Percentiles rank a stretch among this genome's conserved stretches.
These are phyloP conservation scores for Mesembrinibis cayennensis DNA, from an alignment of 2,113 vertebrate species.

Conservation along the genomic window DNA sequence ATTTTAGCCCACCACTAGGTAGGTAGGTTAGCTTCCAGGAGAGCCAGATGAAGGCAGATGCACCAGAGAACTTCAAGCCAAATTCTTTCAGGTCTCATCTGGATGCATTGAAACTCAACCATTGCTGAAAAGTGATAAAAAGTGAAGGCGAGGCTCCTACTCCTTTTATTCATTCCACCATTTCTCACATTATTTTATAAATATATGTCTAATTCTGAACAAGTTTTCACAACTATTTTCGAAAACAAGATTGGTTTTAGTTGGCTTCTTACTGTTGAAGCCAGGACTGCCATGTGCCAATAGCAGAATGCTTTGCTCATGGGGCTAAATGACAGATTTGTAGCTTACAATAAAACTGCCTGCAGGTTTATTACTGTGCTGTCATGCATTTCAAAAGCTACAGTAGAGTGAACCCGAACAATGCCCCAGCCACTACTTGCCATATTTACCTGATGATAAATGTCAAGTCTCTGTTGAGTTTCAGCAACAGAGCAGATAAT, in stretches of 20 bases:
- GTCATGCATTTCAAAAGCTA: constrained; percentile 35
- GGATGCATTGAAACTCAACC: not conserved
- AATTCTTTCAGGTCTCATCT: not conserved
- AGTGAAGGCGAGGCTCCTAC: not conserved
- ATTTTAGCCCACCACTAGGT: not conserved
- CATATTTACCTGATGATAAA: constrained; percentile 37
- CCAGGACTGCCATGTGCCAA: not conserved
- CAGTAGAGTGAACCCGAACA: not conserved
- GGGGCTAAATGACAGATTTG: not conserved
- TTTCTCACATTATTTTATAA: not conserved
- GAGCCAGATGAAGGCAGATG: not conserved
- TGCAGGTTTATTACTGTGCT: constrained; percentile 18
- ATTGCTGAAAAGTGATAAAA: not conserved
- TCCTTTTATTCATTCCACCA: not conserved
- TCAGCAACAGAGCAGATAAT: not conserved
- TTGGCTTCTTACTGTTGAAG: not conserved
- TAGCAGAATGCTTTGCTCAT: not conserved
- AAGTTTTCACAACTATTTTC: not conserved
- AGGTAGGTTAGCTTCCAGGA: not conserved
- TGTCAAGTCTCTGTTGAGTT: not conserved
- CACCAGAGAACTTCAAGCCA: not conserved
- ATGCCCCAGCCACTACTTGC: not conserved
- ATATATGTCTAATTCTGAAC: not conserved
- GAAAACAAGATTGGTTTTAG: not conserved
- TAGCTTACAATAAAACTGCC: constrained; percentile 1